Evolutionary conservation across 2,888 invertebrate genomes (phyloP), one percentile per base, ranked within the genome.

Genomic region (Hydropsyche betteni): DNA sequence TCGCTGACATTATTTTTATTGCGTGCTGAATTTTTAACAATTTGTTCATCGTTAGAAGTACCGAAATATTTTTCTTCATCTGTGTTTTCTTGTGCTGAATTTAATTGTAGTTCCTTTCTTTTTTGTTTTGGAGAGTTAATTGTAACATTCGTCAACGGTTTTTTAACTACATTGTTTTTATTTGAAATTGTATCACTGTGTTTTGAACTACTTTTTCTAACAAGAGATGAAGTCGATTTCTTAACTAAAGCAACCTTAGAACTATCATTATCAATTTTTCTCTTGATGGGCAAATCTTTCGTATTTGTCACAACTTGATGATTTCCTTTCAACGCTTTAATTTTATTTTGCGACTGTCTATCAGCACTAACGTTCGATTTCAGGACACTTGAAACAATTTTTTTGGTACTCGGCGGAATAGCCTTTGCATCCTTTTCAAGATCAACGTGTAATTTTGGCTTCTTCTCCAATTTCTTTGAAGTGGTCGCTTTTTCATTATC

Each of bases 71-170:
- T 52, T 5, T 10, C 12, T 34, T 10, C 16, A 34, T 2, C 33
- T 34, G 10, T n/a, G 53, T 51, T 52, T 53, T 58, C 16, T 16
- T 8, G 8, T 2, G 58, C 8, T 14, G 16, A 4, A 58, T 64
- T 12, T 12, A 64, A 12, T 6, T 24, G 8, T 34, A 36, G 10
- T 12, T 64, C 64, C 34, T 75, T 75, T 69, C 69, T 75, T 55
- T 77, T 77, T 33, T 69, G 71, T 12, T 51, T 71, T 6, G 79
- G 79, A 10, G 79, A 79, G 75, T 77, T 77, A 5, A 79, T 50
- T 50, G 79, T 79, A 0, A 79, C 77, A 68, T 76, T 79, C 55
- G 77, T 69, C 36, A 33, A 34, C 33, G 34, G 16, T 24, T 58
- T 64, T 36, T 24, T 34, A 24, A 2, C 8, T 8, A n/a, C 34